Evolutionary conservation across 53 echinoderm and acorn worm species (phyloP), one percentile per base, ranked within the genome.

Genomic region (Paracentrotus lividus): DNA sequence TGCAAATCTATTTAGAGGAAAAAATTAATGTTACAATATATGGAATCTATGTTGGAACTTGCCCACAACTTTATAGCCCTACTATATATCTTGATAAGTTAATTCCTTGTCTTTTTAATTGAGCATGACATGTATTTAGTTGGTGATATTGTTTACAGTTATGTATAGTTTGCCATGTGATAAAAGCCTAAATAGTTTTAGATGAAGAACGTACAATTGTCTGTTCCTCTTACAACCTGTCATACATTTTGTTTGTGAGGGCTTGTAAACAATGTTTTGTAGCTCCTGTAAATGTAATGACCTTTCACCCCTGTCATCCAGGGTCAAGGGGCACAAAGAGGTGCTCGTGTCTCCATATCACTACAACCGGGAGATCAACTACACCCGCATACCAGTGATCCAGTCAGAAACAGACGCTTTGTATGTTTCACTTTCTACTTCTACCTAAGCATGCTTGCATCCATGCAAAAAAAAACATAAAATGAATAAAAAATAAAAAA

Each of bases 311-410:
- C 89, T 89, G 42, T 57, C 34, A 38, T 38, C 1, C 47, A 81
- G 81, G 81, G 81, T 81, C 72, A 52, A 49, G 90, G 69, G 29
- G 18, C 90, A 44, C 90, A 90, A 10, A 90, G 24, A 40, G 53
- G 36, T 90, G 66, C 34, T 31, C 68, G 90, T 49, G 72, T 90
- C 1, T 90, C 90, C 32, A 72, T 90, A 29, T 90, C 90, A 67
- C 49, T 69, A 0, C 76, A 90, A 29, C 90, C 68, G 8, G 90
- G 90, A 32, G 90, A 90, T 38, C n/a, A n/a, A n/a, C 32, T 33
- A 68, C 69, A 49, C 56, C 15, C 20, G 27, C 33, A 32, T 23
- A 51, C 72, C n/a, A 90, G 90, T 67, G 90, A 90, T 72, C 51
- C 21, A 15, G 26, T 38, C 69, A 90, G 53, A 72, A 72, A 69